A percentile compares a stretch with the other conserved stretches of the same genome.
Conservation (phyloP, 2,888 invertebrate species). For the Drepana falcataria region DNA sequence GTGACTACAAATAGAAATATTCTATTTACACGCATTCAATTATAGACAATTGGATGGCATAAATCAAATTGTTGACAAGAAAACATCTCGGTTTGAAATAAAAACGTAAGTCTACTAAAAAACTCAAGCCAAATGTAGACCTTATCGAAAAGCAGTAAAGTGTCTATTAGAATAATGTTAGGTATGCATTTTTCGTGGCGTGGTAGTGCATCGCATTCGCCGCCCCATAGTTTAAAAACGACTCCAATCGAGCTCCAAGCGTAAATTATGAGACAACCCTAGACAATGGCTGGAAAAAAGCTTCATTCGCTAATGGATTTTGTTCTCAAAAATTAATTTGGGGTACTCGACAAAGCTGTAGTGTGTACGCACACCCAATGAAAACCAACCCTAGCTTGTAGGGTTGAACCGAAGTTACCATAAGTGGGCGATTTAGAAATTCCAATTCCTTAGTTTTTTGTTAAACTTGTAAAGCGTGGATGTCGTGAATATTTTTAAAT, state of each 20-base stretch:
- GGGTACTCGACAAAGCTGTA: constrained; percentile 68
- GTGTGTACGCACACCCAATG: constrained; percentile 70
- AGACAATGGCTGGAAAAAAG: constrained; percentile 67
- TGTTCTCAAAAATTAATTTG: constrained; percentile 77
- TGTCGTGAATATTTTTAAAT: too few relatives aligned
- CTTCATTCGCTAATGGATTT: constrained; percentile 74
- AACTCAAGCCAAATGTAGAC: constrained; percentile 20
- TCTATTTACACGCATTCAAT: constrained; percentile 70
- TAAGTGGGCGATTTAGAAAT: not conserved
- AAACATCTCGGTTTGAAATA: constrained; percentile 48
- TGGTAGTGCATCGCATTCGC: constrained; percentile 43
- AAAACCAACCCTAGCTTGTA: constrained; percentile 38
- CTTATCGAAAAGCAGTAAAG: constrained; percentile 19
- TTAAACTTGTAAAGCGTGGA: constrained; percentile 3
- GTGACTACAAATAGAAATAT: constrained; percentile 65
- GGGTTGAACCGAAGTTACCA: constrained; percentile 21
- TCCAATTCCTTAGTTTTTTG: constrained; percentile 3
- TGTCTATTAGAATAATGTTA: not conserved
- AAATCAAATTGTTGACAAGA: constrained; percentile 76
- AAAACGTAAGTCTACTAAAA: constrained; percentile 7
- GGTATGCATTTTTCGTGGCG: constrained; percentile 3
- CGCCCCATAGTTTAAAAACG: constrained; percentile 72
- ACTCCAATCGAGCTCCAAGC: constrained; percentile 68
- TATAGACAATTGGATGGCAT: constrained; percentile 71
- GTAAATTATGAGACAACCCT: constrained; percentile 75